Evolutionary conservation across 2,888 invertebrate species (phyloP).

Genomic region (Torymus aiolomorphi): DNA sequence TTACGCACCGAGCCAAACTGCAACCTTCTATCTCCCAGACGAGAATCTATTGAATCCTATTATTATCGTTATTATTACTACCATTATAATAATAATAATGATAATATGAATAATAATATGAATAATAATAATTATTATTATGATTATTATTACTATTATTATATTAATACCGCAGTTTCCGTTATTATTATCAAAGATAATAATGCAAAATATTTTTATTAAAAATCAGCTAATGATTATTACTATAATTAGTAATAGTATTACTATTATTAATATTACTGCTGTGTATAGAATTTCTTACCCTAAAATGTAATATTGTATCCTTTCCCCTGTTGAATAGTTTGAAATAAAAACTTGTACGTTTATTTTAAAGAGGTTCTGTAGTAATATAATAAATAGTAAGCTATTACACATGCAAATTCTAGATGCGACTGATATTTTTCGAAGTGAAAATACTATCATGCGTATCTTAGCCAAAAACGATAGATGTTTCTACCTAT

Average conservation of each 20-base stretch:
- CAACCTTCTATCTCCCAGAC: no score
- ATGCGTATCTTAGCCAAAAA: constrained; percentile 26
- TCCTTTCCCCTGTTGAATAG: constrained; percentile 70
- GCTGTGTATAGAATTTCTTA: constrained; percentile 68
- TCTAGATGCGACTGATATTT: constrained; percentile 57
- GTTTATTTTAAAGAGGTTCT: constrained; percentile 65
- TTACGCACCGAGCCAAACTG: no score
- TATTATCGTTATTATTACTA: constrained; percentile 13
- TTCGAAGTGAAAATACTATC: constrained; percentile 16
- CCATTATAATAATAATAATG: no score
- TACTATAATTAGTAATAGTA: constrained; percentile 62
- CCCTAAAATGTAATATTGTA: constrained; percentile 71
- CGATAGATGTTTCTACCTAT: constrained; percentile 43
- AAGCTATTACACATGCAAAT: constrained; percentile 68
- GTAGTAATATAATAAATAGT: constrained; percentile 61
- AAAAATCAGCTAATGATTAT: no score
- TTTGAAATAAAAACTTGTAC: constrained; percentile 57
- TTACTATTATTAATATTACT: constrained; percentile 65
- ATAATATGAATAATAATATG: no score
- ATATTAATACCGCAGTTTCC: constrained; percentile 42
- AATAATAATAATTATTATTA: no score
- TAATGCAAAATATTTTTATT: constrained; percentile 46
- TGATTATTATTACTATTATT: constrained; percentile 59
- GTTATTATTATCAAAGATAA: constrained; percentile 61
- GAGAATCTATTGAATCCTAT: no score